Evolutionary conservation across 2,888 invertebrate genomes (phyloP).

Genomic region (Euphydryas editha): DNA sequence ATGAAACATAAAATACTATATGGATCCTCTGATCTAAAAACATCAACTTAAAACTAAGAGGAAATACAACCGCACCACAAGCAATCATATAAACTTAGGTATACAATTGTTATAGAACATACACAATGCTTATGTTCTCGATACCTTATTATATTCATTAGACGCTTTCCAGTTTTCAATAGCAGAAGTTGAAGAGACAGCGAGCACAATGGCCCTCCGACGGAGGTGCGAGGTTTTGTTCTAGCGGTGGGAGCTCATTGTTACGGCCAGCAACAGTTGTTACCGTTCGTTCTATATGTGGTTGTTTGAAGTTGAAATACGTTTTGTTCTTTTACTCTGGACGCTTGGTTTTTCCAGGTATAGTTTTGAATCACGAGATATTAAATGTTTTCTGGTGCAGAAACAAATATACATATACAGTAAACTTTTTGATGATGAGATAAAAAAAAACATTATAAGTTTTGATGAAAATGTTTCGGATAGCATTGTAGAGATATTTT

Average conservation of each 20-base stretch:
- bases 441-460: too few relatives aligned
- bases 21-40: too few relatives aligned
- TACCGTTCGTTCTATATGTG: background rate
- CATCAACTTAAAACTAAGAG: too few relatives aligned
- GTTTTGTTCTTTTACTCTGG: background rate
- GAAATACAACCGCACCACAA: background rate
- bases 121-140: background rate
- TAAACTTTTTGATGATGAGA: too few relatives aligned
- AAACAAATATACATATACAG: too few relatives aligned
- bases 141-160: slow-evolving; percentile 12
- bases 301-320: slow-evolving; percentile 6
- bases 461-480: too few relatives aligned
- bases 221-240: slow-evolving; percentile 6
- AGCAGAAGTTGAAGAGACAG: slow-evolving; percentile 1
- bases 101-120: background rate
- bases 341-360: background rate
- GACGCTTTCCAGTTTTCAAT: background rate
- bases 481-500: too few relatives aligned
- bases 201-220: background rate
- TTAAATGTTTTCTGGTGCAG: too few relatives aligned
- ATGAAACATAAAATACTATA: too few relatives aligned
- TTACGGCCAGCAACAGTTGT: slow-evolving; percentile 4
- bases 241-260: background rate
- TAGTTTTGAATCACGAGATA: too few relatives aligned
- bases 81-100: background rate